These are phyloP conservation scores for Alcedo quadribrachys DNA, from an alignment of 2,797 vertebrate genomes.

Conservation along the genomic window DNA sequence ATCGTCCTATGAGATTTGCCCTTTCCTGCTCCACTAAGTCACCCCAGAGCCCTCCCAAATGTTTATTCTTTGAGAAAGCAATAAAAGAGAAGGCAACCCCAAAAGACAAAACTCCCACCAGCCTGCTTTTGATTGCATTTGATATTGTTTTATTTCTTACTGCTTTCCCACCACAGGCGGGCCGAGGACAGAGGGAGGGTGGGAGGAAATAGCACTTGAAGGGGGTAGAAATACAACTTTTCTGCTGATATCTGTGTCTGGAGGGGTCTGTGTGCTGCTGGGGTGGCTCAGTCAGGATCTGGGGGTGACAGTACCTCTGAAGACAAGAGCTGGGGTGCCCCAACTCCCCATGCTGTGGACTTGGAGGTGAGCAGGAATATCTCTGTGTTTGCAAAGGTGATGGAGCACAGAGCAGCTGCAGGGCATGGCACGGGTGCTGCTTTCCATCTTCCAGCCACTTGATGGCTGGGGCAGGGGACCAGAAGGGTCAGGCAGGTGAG, in stretches of 20 bases:
- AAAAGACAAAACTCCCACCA: slow-evolving; percentile 35
- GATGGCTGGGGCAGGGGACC: not conserved
- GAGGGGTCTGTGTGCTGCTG: not conserved
- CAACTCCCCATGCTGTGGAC: not conserved
- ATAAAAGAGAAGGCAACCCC: slow-evolving; percentile 52
- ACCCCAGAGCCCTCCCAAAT: not conserved
- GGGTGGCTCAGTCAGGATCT: not conserved
- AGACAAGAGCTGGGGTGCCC: accelerated
- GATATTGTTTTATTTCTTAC: not conserved
- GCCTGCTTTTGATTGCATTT: slow-evolving; percentile 1
- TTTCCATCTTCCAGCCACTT: not conserved
- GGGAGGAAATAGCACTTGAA: not conserved
- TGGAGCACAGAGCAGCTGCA: accelerated
- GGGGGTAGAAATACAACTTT: not conserved
- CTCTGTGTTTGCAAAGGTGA: accelerated
- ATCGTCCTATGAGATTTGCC: not conserved
- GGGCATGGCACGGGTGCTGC: accelerated
- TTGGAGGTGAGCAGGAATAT: not conserved
- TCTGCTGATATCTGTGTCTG: not conserved
- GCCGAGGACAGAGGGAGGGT: accelerated
- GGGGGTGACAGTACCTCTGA: not conserved
- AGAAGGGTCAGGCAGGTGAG: not conserved
- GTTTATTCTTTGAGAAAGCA: slow-evolving; percentile 43
- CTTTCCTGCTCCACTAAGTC: slow-evolving; percentile 26
- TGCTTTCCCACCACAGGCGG: not conserved